These are phyloP conservation scores for Scolanthus callimorphus DNA, from an alignment of 92 coral and sea anemone species.

Conservation along the genomic window DNA sequence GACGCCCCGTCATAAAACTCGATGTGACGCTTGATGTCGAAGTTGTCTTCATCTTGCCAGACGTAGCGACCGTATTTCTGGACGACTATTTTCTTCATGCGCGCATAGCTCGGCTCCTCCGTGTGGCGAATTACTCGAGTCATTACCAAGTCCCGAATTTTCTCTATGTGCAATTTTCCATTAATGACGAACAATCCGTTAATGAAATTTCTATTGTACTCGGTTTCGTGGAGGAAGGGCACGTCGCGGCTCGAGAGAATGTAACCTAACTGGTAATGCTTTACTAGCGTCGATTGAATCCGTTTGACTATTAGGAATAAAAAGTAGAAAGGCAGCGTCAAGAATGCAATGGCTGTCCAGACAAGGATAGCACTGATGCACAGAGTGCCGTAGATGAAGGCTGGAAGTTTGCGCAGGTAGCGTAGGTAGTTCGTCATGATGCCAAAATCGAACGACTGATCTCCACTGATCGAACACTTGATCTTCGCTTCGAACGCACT, in stretches of 20 bases:
- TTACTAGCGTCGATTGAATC: slow-evolving; percentile 62
- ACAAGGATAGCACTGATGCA: slow-evolving; percentile 74
- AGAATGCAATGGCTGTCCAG: slow-evolving; percentile 53
- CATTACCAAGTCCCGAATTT: slow-evolving; percentile 66
- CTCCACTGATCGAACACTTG: no score
- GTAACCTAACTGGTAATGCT: slow-evolving; percentile 69
- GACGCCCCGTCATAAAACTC: slow-evolving; percentile 48
- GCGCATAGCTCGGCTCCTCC: slow-evolving; percentile 82
- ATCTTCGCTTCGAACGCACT: no score
- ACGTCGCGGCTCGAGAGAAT: slow-evolving; percentile 80
- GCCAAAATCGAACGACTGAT: no score
- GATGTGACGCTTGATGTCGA: slow-evolving; percentile 76
- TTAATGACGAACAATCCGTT: slow-evolving; percentile 83
- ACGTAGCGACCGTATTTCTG: slow-evolving; percentile 75
- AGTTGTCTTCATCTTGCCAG: slow-evolving; percentile 79
- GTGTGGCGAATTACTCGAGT: slow-evolving; percentile 65
- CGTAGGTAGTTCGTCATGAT: slow-evolving; percentile 32
- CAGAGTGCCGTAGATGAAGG: slow-evolving; percentile 65
- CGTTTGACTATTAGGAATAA: slow-evolving; percentile 69
- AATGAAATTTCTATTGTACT: slow-evolving; percentile 72
- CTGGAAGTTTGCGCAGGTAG: slow-evolving; percentile 54
- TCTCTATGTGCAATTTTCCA: slow-evolving; percentile 60
- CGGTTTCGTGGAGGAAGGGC: slow-evolving; percentile 86
- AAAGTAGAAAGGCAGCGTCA: slow-evolving; percentile 81
- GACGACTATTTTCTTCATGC: slow-evolving; percentile 75